These are phyloP conservation scores for Callyntrura sp. DNA, from an alignment of 2,888 invertebrate species.

Conservation along the genomic window DNA sequence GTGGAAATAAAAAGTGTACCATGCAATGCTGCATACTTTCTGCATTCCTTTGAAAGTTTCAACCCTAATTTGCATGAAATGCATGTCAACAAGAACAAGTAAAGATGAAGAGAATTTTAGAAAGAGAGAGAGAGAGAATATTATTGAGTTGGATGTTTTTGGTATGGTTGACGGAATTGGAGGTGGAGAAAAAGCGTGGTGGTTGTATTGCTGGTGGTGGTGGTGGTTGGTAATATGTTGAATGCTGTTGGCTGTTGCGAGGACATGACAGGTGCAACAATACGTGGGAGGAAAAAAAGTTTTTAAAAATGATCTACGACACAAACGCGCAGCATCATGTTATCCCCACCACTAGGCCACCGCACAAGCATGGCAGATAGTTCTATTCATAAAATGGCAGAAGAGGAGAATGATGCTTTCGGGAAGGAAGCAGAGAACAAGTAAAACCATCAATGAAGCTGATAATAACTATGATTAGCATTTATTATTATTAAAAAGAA, in stretches of 20 bases:
- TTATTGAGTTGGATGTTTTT: neutral
- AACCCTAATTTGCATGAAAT: constrained; percentile 62
- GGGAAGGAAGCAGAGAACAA: neutral
- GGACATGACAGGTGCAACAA: constrained; percentile 39
- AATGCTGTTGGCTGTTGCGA: neutral
- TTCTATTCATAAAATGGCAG: too few species aligned
- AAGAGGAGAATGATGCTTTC: too few species aligned
- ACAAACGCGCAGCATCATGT: constrained; percentile 19
- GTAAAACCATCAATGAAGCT: constrained; percentile 14
- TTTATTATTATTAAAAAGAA: neutral
- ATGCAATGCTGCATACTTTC: neutral
- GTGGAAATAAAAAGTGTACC: constrained; percentile 23
- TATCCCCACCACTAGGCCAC: neutral
- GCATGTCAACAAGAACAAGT: constrained; percentile 57
- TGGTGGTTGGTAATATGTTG: neutral
- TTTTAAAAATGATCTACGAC: constrained; percentile 9
- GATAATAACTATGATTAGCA: neutral
- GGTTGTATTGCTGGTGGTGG: neutral
- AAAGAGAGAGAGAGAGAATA: neutral
- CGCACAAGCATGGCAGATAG: neutral
- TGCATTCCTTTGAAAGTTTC: constrained; percentile 44
- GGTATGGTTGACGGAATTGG: neutral
- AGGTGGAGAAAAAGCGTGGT: neutral
- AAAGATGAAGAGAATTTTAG: constrained; percentile 6
- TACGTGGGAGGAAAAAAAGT: constrained; percentile 30